Evolutionary conservation across 2,888 invertebrate genomes (phyloP), one percentile per base, ranked within the genome.

Genomic region (Barypeithes pellucidus): DNA sequence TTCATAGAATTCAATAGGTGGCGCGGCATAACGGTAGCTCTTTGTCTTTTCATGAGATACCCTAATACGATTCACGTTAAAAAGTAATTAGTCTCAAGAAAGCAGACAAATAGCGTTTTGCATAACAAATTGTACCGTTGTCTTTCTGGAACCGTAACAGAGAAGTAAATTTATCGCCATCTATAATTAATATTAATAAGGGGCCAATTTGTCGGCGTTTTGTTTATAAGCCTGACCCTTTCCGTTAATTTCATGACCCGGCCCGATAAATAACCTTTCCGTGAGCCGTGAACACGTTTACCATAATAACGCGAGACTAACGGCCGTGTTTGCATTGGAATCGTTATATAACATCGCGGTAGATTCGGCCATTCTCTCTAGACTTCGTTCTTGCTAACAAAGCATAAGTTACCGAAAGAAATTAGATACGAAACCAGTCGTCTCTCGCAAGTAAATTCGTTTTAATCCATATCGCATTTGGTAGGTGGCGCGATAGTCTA

Each of bases 201-300:
- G 67, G 54, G 67, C 67, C 67, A 75, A 75, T 75, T 74, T 74
- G 74, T 74, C 70, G 74, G 57, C 61, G 70, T 62, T 62, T 67
- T 72, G 71, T 75, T 71, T 71, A 75, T 70, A 71, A 71, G 71
- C 75, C 75, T 75, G 75, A 75, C 75, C 75, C 71, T 75, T 71
- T 67, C 67, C 75, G 71, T 71, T 75, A 75, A 75, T 75, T 75
- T 72, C 75, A 75, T 75, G 75, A 67, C 71, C 75, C 47, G 63
- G 18, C 24, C 67, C 74, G 66, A 74, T 74, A 71, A 74, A 74
- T 74, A 70, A 71, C 74, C 39, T 65, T 29, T 45, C 66, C 54
- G 66, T 54, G 69, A 74, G 66, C 69, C 74, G 74, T 66, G 74
- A 74, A 74, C 74, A 74, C 74, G 70, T 70, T 66, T 45, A 67